Evolutionary conservation across 2,113 vertebrate species (phyloP).

Genomic region (Heteronetta atricapilla): DNA sequence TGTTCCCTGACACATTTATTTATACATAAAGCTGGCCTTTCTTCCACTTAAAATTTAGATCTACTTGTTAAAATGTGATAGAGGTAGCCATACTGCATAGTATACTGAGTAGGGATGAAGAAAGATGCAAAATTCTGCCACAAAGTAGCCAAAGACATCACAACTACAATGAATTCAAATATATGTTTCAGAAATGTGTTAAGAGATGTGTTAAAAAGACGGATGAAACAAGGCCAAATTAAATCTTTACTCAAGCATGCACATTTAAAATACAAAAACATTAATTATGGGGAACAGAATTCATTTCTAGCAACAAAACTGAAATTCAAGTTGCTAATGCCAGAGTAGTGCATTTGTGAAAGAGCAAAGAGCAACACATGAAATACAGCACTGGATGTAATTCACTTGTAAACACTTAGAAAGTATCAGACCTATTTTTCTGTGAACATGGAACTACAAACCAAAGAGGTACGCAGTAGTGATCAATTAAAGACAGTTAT

Average conservation of each 20-base stretch:
- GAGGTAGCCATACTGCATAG: background rate
- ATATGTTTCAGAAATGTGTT: background rate
- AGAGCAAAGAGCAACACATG: background rate
- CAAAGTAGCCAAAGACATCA: background rate
- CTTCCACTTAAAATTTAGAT: background rate
- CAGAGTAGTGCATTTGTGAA: background rate
- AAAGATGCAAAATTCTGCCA: background rate
- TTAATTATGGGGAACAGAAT: background rate
- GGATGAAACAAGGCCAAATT: background rate
- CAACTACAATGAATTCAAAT: background rate
- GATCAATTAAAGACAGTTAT: background rate
- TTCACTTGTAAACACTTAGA: background rate
- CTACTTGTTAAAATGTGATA: background rate
- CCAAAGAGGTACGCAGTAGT: background rate
- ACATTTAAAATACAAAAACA: background rate
- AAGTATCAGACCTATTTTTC: background rate
- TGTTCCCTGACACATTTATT: background rate
- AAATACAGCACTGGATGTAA: background rate
- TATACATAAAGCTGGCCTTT: background rate
- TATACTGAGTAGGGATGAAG: background rate
- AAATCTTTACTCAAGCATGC: background rate
- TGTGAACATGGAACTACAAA: background rate
- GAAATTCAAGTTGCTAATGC: no score
- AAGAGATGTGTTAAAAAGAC: background rate
- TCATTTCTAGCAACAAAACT: background rate